Conservation (phyloP, 2,797 vertebrate species). For the Sparus aurata region DNA sequence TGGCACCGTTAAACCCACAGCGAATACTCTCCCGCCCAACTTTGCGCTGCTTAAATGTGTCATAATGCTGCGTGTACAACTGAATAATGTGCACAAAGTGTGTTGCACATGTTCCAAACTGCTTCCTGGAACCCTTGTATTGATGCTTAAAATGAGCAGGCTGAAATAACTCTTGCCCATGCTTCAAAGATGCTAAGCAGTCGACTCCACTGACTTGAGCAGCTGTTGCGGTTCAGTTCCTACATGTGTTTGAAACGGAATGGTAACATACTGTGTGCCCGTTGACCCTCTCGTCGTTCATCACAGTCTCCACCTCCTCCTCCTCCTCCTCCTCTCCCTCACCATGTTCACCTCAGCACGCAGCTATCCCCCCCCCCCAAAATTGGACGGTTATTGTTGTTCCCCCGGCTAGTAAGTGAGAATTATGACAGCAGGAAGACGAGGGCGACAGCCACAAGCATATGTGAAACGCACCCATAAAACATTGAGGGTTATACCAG, state of each 20-base stretch:
- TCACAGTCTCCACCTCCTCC: constrained; percentile 19
- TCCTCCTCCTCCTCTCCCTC: not conserved
- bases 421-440: constrained; percentile 42
- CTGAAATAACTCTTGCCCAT: not conserved
- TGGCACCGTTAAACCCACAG: constrained; percentile 3
- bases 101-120: not conserved
- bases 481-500: constrained; percentile 55
- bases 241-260: constrained; percentile 11
- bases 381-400: constrained; percentile 31
- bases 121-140: not conserved
- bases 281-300: constrained; percentile 22
- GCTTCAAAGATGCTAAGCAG: not conserved
- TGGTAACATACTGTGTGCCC: not conserved
- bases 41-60: constrained; percentile 8
- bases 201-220: not conserved
- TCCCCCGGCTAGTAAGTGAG: not conserved
- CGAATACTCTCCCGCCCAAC: constrained; percentile 3
- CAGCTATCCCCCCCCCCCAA: not conserved
- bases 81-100: not conserved
- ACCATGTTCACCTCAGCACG: not conserved
- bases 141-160: not conserved
- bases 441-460: constrained; percentile 13
- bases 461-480: constrained; percentile 16
- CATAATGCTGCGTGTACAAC: not conserved
- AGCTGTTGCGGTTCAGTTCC: constrained; percentile 8